Evolutionary conservation across 2,888 invertebrate species (phyloP).

Genomic region (Nymphalis c-album): DNA sequence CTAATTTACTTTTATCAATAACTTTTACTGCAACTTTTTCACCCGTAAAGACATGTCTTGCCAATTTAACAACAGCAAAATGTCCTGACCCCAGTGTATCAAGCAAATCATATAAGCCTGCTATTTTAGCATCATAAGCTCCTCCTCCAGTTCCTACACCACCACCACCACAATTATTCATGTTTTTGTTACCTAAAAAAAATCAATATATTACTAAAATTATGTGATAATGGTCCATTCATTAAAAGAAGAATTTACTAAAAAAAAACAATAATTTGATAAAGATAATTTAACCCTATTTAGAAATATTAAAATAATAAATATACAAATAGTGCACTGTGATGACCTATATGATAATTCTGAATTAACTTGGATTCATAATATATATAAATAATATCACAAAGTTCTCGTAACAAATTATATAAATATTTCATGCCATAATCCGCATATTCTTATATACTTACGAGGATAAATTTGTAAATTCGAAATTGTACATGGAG

Average conservation of each 20-base stretch:
- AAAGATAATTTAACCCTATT: too few species aligned
- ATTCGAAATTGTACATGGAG: constrained; percentile 49
- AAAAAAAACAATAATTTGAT: too few species aligned
- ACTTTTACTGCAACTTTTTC: constrained; percentile 99
- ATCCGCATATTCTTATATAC: constrained; percentile 41
- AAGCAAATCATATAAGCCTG: constrained; percentile 98
- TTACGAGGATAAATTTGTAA: constrained; percentile 51
- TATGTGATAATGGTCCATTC: not conserved
- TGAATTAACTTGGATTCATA: constrained; percentile 27
- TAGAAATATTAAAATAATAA: not conserved
- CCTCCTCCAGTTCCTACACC: constrained; percentile 66
- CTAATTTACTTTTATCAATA: constrained; percentile 98
- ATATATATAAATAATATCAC: constrained; percentile 1
- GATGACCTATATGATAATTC: constrained; percentile 37
- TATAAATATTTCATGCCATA: not conserved
- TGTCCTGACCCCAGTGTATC: constrained; percentile 99
- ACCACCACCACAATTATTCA: constrained; percentile 69
- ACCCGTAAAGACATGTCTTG: constrained; percentile 98
- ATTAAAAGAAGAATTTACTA: not conserved
- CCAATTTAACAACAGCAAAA: constrained; percentile 98
- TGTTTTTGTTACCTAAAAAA: constrained; percentile 42
- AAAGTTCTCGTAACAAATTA: not conserved
- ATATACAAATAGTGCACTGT: constrained; percentile 24
- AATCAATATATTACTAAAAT: constrained; percentile 2
- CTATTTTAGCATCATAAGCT: constrained; percentile 92